Conservation (phyloP, 2,888 invertebrate genomes). For the Deilephila elpenor region DNA sequence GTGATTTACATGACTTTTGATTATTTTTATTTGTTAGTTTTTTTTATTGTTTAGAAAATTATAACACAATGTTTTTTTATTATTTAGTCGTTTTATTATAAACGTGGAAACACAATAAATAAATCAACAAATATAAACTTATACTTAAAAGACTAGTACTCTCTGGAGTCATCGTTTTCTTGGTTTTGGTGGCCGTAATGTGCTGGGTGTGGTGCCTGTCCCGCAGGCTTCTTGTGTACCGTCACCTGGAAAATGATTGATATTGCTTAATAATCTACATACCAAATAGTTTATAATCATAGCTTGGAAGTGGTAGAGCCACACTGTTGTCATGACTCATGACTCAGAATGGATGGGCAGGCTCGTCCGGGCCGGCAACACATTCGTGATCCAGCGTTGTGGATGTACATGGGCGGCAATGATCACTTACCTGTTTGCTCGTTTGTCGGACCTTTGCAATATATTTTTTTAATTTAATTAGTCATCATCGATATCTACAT, state of each 20-base stretch:
- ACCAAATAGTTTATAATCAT: not conserved
- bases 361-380: no score
- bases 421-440: no score
- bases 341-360: no score
- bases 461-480: no score
- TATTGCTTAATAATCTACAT: not conserved
- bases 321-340: no score
- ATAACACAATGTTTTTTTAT: conserved; percentile 16
- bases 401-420: no score
- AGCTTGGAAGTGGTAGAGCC: no score
- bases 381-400: no score
- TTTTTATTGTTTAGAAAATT: conserved; percentile 12
- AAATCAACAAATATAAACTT: conserved; percentile 36
- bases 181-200: conserved; percentile 65
- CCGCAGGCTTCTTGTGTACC: conserved; percentile 72
- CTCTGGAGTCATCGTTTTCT: conserved; percentile 69
- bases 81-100: conserved; percentile 15
- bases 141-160: conserved; percentile 67
- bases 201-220: conserved; percentile 63
- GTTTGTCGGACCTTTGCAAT: no score
- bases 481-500: no score
- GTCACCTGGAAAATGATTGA: conserved; percentile 65
- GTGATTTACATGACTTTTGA: conserved; percentile 42
- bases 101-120: conserved; percentile 38
- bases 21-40: conserved; percentile 10